Evolutionary conservation across 2,113 vertebrate species (phyloP).

Genomic region (Martes martes): DNA sequence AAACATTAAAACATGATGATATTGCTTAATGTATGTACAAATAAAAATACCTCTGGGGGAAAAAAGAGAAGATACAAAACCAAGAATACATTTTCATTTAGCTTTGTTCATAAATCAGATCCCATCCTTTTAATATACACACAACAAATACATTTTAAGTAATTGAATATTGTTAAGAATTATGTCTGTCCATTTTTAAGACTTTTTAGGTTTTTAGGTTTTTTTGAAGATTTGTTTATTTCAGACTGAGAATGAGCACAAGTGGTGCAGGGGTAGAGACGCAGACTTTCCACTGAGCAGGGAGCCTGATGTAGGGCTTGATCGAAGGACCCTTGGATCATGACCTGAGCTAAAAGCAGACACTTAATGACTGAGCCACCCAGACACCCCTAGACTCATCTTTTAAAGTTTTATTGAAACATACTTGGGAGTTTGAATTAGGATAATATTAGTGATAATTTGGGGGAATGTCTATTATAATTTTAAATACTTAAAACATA

Average conservation of each 20-base stretch:
- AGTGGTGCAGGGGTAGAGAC: not conserved
- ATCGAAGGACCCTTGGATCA: not conserved
- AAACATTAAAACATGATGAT: not conserved
- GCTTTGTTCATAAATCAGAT: not conserved
- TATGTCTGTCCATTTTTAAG: not conserved
- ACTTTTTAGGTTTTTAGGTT: not conserved
- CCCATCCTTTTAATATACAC: not conserved
- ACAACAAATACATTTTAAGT: not conserved
- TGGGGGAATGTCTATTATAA: not conserved
- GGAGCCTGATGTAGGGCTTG: not conserved
- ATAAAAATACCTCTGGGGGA: not conserved
- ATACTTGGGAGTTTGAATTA: not conserved
- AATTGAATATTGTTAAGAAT: not conserved
- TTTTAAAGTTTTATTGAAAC: not conserved
- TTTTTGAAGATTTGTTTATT: not conserved
- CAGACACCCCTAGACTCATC: not conserved
- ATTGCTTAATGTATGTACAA: not conserved
- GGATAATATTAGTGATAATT: not conserved
- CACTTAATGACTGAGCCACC: too few relatives aligned
- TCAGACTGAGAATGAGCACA: not conserved
- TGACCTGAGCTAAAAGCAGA: not conserved
- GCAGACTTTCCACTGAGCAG: not conserved
- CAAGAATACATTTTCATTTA: not conserved
- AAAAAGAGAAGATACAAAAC: not conserved
- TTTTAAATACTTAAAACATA: not conserved